Percentiles rank a stretch among this genome's conserved stretches.
Conservation (phyloP, 2,113 vertebrate species). For the Callospermophilus lateralis region DNA sequence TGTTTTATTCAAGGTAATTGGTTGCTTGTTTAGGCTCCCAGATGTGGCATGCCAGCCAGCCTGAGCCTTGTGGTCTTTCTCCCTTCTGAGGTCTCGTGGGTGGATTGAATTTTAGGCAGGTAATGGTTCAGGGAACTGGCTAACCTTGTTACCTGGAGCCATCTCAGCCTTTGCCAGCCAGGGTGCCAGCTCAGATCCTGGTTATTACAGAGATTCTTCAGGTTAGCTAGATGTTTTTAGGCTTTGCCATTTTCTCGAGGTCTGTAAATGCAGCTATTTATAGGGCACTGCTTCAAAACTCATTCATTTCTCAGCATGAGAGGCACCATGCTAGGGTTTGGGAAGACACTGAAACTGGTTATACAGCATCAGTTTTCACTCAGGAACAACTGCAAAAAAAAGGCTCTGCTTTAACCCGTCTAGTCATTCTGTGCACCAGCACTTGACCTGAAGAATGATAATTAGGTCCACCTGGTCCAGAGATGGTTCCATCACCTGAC, state of each 20-base stretch:
- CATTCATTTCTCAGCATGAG: background rate
- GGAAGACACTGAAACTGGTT: background rate
- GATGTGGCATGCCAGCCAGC: background rate
- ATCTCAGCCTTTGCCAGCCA: background rate
- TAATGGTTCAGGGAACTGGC: background rate
- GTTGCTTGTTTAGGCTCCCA: background rate
- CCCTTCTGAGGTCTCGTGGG: background rate
- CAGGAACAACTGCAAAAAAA: background rate
- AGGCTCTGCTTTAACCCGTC: background rate
- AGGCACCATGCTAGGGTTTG: background rate
- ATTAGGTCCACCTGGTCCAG: background rate
- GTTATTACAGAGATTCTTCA: background rate
- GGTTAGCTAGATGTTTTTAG: background rate
- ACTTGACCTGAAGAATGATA: background rate
- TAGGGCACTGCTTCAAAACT: background rate
- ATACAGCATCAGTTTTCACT: background rate
- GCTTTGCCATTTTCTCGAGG: background rate
- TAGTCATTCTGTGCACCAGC: background rate
- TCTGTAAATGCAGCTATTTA: background rate
- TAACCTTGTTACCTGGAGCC: background rate
- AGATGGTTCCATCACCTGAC: background rate
- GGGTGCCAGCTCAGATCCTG: background rate
- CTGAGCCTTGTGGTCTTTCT: background rate
- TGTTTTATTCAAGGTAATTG: background rate
- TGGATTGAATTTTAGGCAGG: background rate